Evolutionary conservation across 1,140 invertebrate species (phyloP).

Genomic region (Pseudomyrmex gracilis): DNA sequence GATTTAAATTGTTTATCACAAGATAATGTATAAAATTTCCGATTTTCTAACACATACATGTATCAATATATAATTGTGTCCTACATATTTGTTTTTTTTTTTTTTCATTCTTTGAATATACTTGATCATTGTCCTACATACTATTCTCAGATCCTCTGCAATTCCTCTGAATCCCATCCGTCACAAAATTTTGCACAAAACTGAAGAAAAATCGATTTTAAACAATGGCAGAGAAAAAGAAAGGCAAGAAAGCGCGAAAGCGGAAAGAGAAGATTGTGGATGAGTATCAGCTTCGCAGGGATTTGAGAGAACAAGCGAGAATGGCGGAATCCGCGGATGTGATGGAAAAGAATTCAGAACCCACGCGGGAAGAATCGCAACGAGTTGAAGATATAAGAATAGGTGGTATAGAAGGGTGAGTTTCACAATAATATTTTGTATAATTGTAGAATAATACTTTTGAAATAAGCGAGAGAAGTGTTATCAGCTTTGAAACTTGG

Average conservation of each 20-base stretch:
- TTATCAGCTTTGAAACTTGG: too few species aligned
- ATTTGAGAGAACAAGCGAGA: constrained; percentile 62
- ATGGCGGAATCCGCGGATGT: neutral
- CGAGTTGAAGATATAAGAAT: constrained; percentile 74
- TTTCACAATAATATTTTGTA: constrained; percentile 24
- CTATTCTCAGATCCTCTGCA: constrained; percentile 7
- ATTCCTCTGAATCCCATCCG: neutral
- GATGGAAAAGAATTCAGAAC: neutral
- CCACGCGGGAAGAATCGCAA: neutral
- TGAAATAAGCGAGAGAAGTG: too few species aligned
- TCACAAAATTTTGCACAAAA: neutral
- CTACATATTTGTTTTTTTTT: neutral
- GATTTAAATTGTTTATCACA: neutral
- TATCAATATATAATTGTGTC: neutral
- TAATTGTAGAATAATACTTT: too few species aligned
- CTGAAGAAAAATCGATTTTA: neutral
- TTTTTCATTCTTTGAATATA: neutral
- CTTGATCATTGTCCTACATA: neutral
- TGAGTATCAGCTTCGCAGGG: constrained; percentile 69
- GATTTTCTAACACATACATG: too few species aligned
- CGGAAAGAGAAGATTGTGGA: constrained; percentile 39
- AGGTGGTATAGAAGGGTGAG: constrained; percentile 85
- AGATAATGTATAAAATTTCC: neutral
- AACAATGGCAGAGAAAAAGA: constrained; percentile 63
- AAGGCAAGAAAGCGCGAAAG: constrained; percentile 28